Base-by-base conservation (phyloP, 2,888 invertebrate genomes). In the Euphydryas editha region DNA sequence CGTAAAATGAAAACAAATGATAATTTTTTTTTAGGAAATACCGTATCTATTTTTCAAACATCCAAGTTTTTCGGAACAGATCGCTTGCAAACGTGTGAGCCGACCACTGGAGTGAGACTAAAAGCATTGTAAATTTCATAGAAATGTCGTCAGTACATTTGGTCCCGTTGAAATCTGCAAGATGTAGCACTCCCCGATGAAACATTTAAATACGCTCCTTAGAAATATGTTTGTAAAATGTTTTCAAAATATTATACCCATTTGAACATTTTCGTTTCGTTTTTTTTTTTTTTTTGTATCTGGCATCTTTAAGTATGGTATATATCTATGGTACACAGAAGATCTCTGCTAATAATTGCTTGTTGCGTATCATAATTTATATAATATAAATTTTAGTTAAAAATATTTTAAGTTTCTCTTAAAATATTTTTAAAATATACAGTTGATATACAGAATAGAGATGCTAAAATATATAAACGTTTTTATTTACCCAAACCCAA, bases 91-190 rank as follows among this genome's bases (percentile, higher is more conserved):
- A 85, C 83, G 87, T 85, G 86, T 81, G 80, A 80, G 77, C 70
- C 76, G 81, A 72, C 81, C 86, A 83, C 78, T 82, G 86, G 84
- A 75, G 89, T 86, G 90, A 85, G 81, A 86, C 91, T 91, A 92
- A 92, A 90, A 91, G 92, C 92, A 85, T 88, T 90, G 86, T 92
- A 92, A 92, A 92, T 91, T 89, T 82, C 76, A 76, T 79, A 77
- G 79, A 81, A 85, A 76, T 73, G 76, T 71, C 68, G 64, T 72
- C 75, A 73, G 73, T 74, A 76, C 76, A 75, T 77, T 77, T 77
- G 77, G 76, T 77, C 76, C 76, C 68, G 67, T 65, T 62, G 59
- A 66, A 74, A 74, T 75, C 73, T 60, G 59, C 64, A 78, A 85
- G 83, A 85, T 78, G 75, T 76, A 86, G 77, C 77, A 76, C 76